A percentile compares a stretch with the other conserved stretches of the same genome.
phyloP scores from a whole-genome alignment of 1,140 invertebrate genomes.

The Hormaphis cornu region DNA sequence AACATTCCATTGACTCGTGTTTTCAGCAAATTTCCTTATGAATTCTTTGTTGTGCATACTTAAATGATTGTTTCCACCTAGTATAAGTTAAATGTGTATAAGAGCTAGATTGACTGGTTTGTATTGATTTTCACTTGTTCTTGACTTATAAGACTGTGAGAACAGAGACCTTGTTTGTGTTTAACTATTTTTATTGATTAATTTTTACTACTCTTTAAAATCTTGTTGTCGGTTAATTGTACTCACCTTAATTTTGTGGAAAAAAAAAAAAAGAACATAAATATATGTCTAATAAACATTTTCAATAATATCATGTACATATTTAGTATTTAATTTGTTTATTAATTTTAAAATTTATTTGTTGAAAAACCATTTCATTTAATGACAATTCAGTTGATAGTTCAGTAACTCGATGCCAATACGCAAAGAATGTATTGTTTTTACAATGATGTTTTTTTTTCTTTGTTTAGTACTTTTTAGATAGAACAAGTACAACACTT shows the following conservation, averaged over 20 bases:
- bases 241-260: neutral
- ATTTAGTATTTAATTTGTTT: neutral
- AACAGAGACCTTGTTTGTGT: neutral
- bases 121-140: neutral
- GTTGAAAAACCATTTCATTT: neutral
- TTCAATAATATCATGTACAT: constrained; percentile 10
- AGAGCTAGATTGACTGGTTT: neutral
- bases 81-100: too few relatives aligned
- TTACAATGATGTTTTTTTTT: too few relatives aligned
- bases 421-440: too few relatives aligned
- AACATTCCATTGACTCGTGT: neutral
- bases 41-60: neutral
- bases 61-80: neutral
- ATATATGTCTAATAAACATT: neutral
- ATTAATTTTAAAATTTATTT: neutral
- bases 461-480: too few relatives aligned
- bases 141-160: neutral
- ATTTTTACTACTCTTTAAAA: neutral
- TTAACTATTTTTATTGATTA: neutral
- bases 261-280: neutral
- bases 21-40: neutral
- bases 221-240: neutral
- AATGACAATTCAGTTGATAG: neutral
- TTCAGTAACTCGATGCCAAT: neutral
- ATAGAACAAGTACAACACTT: too few relatives aligned